These are phyloP conservation scores for Dolichallabes microphthalmus DNA, from an alignment of 2,113 vertebrate genomes.

Conservation along the genomic window DNA sequence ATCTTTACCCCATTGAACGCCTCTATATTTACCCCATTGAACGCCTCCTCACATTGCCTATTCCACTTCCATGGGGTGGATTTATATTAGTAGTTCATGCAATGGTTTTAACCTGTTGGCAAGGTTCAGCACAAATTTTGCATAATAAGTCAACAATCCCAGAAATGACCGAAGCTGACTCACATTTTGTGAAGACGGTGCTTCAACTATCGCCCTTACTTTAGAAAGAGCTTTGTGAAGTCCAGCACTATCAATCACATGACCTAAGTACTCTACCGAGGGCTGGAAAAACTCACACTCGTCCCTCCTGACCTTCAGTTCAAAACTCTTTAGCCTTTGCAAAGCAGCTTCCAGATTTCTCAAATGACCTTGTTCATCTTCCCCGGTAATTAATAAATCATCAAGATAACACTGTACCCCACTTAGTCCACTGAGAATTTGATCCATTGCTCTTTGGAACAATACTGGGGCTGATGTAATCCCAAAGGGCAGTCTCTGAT, in stretches of 20 bases:
- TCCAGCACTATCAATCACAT: neutral
- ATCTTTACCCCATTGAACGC: too few relatives aligned
- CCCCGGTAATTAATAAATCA: slow-evolving; percentile 20
- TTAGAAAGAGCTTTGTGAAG: slow-evolving; percentile 1
- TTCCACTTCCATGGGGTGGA: neutral
- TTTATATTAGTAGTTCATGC: neutral
- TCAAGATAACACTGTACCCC: slow-evolving; percentile 23
- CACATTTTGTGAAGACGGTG: slow-evolving; percentile 18
- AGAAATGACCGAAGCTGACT: slow-evolving; percentile 16
- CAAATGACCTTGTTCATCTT: neutral
- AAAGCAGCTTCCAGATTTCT: slow-evolving; percentile 16
- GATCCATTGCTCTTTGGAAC: slow-evolving; percentile 16
- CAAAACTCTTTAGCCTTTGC: slow-evolving; percentile 15
- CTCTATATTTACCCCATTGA: too few relatives aligned
- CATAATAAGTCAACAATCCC: slow-evolving; percentile 32
- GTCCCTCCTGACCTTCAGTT: slow-evolving; percentile 11
- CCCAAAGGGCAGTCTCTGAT: slow-evolving; percentile 1
- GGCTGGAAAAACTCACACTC: slow-evolving; percentile 22
- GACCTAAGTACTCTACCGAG: slow-evolving; percentile 25
- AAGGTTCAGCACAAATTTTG: slow-evolving; percentile 28
- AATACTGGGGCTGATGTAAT: slow-evolving; percentile 5
- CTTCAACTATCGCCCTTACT: neutral
- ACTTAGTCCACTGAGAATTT: neutral
- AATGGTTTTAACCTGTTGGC: neutral
- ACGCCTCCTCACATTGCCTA: neutral